A percentile compares a stretch with the other conserved stretches of the same genome.
These are phyloP conservation scores for Crotalus viridis DNA, from an alignment of 2,113 vertebrate species.

Conservation along the genomic window DNA sequence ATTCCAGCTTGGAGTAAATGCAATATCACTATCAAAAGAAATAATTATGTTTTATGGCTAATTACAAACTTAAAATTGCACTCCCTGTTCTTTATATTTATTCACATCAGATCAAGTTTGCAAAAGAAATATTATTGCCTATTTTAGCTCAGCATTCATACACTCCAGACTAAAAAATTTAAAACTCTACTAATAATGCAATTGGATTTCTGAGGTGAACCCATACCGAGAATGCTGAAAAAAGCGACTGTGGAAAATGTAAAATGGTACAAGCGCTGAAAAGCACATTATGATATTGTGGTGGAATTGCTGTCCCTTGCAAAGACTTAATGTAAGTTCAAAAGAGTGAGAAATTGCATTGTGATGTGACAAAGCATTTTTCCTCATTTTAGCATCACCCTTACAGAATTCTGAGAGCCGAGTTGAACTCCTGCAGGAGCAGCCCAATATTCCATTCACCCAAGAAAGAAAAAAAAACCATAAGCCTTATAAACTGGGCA, in stretches of 20 bases:
- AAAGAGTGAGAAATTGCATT: not conserved
- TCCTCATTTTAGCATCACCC: not conserved
- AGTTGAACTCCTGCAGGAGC: not conserved
- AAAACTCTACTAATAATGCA: not conserved
- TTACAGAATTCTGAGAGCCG: not conserved
- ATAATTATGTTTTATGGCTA: not conserved
- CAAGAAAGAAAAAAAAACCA: not conserved
- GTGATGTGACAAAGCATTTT: not conserved
- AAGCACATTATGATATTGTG: not conserved
- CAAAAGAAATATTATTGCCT: not conserved
- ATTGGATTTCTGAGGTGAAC: not conserved
- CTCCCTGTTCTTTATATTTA: not conserved
- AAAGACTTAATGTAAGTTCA: not conserved
- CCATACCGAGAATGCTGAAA: not conserved
- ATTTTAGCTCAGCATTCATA: not conserved
- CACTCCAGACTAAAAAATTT: not conserved
- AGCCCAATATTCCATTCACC: not conserved
- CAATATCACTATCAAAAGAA: not conserved
- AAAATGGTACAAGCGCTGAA: not conserved
- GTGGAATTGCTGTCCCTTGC: not conserved
- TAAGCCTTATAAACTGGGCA: not conserved
- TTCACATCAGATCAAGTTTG: not conserved
- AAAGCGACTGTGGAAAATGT: not conserved
- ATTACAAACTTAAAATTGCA: not conserved
- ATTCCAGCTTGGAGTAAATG: not conserved